These are phyloP conservation scores for Plectrocnemia conspersa DNA, from an alignment of 1,140 invertebrate genomes.

Conservation along the genomic window DNA sequence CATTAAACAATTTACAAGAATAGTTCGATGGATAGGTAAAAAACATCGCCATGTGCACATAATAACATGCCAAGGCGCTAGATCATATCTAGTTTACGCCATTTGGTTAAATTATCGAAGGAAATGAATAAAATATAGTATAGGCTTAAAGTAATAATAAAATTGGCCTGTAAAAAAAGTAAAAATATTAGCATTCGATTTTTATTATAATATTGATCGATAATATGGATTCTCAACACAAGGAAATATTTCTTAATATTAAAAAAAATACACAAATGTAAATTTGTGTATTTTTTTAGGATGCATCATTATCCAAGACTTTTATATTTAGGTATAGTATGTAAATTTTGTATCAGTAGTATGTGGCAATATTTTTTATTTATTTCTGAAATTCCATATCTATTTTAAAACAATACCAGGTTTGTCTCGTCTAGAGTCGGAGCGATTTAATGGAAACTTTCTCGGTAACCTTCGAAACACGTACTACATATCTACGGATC, in stretches of 20 bases:
- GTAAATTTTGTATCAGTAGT: no score
- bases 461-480: not conserved
- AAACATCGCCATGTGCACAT: not conserved
- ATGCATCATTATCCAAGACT: no score
- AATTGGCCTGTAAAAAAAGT: no score
- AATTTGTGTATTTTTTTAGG: no score
- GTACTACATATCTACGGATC: not conserved
- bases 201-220: no score
- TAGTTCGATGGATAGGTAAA: not conserved
- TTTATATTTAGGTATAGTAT: no score
- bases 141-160: not conserved
- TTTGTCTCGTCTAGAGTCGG: not conserved
- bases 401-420: slow-evolving; percentile 6
- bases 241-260: no score
- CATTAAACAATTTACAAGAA: not conserved
- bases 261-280: no score
- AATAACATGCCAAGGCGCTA: not conserved
- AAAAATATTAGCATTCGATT: no score
- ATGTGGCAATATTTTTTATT: no score
- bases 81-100: not conserved
- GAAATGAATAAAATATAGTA: not conserved
- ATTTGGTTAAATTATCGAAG: not conserved
- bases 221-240: no score
- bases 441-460: not conserved
- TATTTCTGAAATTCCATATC: no score